A percentile compares a stretch with the other conserved stretches of the same genome.
Evolutionary conservation across 2,888 invertebrate species (phyloP).

Genomic region (Euplagia quadripunctaria): DNA sequence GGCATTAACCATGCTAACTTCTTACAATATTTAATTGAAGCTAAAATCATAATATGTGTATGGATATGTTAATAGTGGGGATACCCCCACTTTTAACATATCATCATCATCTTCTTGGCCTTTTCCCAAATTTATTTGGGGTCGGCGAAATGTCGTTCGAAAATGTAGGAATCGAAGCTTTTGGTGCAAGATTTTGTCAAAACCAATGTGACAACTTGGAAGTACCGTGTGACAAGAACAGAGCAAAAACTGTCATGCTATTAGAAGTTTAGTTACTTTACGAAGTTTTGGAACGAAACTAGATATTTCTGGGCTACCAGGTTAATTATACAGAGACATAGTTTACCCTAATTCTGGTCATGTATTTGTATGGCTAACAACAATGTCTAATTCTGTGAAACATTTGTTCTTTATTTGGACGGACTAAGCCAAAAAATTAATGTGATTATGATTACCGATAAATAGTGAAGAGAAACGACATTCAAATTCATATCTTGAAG

Average conservation of each 20-base stretch:
- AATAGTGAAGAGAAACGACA: background rate
- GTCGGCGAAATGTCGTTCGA: too few species aligned
- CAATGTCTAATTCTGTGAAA: background rate
- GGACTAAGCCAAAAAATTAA: background rate
- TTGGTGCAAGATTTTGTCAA: background rate
- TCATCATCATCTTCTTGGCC: too few species aligned
- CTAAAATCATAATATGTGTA: background rate
- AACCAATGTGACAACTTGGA: background rate
- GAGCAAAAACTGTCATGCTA: background rate
- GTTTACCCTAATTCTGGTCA: background rate
- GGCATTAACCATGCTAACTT: background rate
- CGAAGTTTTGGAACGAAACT: background rate
- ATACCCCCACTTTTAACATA: background rate
- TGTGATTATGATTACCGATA: background rate
- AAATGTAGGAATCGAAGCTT: background rate
- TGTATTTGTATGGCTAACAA: background rate
- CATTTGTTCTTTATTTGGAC: background rate
- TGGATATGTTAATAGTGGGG: too few species aligned
- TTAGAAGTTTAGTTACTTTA: background rate
- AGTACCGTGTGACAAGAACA: background rate
- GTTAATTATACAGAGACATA: conserved; percentile 1
- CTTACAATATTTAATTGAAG: background rate
- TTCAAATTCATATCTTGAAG: background rate
- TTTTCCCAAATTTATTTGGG: too few species aligned
- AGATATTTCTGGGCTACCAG: conserved; percentile 5